These are phyloP conservation scores for Crocallis elinguaria DNA, from an alignment of 2,888 invertebrate genomes.

Conservation along the genomic window DNA sequence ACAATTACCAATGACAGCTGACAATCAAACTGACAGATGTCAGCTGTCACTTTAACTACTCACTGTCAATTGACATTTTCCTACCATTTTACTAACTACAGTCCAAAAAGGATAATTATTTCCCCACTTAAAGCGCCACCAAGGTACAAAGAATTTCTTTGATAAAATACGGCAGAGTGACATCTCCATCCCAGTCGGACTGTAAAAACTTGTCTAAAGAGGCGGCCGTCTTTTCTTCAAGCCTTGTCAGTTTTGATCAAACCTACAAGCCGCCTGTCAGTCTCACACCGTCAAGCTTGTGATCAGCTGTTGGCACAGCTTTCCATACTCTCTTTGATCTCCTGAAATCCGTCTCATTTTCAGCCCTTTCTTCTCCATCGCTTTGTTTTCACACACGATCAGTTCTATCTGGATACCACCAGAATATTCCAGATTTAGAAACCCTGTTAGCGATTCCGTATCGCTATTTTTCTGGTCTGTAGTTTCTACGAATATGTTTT, in stretches of 20 bases:
- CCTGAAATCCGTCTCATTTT: constrained; percentile 95
- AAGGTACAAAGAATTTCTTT: too few relatives aligned
- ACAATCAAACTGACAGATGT: too few relatives aligned
- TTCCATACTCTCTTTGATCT: constrained; percentile 94
- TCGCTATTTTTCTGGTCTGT: constrained; percentile 62
- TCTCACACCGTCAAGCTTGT: constrained; percentile 91
- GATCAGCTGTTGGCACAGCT: constrained; percentile 94
- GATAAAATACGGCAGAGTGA: too few relatives aligned
- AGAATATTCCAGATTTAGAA: constrained; percentile 89
- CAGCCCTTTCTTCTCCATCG: constrained; percentile 90
- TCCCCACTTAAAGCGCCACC: too few relatives aligned
- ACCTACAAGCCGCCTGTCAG: neutral
- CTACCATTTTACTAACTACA: neutral
- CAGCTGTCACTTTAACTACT: neutral
- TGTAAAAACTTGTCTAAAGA: too few relatives aligned
- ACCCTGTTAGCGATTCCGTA: constrained; percentile 72
- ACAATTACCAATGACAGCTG: too few relatives aligned
- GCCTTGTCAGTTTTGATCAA: neutral
- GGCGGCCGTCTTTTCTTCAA: too few relatives aligned
- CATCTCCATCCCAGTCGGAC: too few relatives aligned
- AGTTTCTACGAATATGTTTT: constrained; percentile 78
- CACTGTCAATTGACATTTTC: neutral
- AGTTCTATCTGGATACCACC: constrained; percentile 95
- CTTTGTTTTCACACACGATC: constrained; percentile 90
- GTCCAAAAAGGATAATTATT: neutral